Base-by-base conservation (phyloP, 2,888 invertebrate genomes). In the Chaetoderma sp. region DNA sequence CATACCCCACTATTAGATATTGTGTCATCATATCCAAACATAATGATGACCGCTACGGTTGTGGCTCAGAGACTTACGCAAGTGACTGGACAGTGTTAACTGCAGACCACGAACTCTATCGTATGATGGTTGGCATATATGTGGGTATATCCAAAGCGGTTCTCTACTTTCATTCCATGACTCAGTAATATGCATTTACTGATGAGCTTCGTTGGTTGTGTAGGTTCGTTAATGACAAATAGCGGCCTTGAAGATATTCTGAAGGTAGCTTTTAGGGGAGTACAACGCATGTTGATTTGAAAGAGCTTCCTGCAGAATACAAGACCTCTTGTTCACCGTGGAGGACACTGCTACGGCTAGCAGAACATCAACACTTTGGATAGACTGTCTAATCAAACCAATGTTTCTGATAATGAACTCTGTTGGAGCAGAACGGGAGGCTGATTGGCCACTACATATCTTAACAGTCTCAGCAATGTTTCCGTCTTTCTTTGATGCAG, bases 131-230 rank as follows among this genome's bases (percentile, higher is more conserved):
- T 1, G 42, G 73, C 36, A 54, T 74, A n/a, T 8, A 47, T 39
- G 8, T 75, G 75, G 75, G 66, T 56, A 3, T 63, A 76, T 55
- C 70, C 60, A 32, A 49, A 68, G 0, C 21, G 23, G 45, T 74
- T 74, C 61, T 3, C 0, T 18, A 50, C 64, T 56, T 42, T 75
- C 25, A 52, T 70, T 10, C 39, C 52, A 8, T 39, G 73, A 8
- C 68, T 76, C 10, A 72, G 74, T 13, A 76, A 75, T 0, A 77
- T 77, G 75, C 73, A 77, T 45, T 18, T 61, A 27, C 59, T 75
- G 5, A 73, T 76, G 72, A 76, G 76, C 42, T 77, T 71, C 52
- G 57, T 71, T 57, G 76, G 72, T 0, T 64, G 47, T 49, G 52
- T 74, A 18, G 69, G 75, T 18, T 55, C 57, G 2, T 47, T 77